These are phyloP conservation scores for Lepisosteus osseus DNA, from an alignment of 2,113 vertebrate species.

Conservation along the genomic window DNA sequence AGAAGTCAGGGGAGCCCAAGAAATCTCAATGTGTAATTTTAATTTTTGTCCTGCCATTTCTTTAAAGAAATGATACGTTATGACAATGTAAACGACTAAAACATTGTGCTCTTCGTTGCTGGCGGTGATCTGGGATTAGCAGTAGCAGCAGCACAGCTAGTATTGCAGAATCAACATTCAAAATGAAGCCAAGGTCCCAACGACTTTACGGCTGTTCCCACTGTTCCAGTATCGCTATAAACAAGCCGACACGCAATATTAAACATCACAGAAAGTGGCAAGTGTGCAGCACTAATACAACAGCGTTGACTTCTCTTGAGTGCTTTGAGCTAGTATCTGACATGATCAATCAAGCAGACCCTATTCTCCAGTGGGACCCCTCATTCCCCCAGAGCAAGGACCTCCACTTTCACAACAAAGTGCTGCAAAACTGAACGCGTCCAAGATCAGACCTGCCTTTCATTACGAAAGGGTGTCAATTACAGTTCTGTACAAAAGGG, in stretches of 20 bases:
- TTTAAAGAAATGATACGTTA: no score
- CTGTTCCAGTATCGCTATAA: not conserved
- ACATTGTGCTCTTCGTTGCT: no score
- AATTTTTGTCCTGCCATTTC: no score
- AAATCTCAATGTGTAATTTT: no score
- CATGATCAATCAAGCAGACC: not conserved
- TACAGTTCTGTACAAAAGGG: not conserved
- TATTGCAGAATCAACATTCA: no score
- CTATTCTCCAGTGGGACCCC: not conserved
- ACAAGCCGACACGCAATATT: not conserved
- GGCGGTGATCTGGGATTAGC: no score
- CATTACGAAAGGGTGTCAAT: not conserved
- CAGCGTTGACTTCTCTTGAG: not conserved
- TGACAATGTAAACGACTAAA: no score
- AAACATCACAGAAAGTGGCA: not conserved
- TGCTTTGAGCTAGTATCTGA: not conserved
- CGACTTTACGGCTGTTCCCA: not conserved
- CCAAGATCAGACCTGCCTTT: not conserved
- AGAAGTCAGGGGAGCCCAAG: no score
- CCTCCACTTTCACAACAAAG: not conserved
- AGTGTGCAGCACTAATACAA: not conserved
- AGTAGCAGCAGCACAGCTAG: no score
- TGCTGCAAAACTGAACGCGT: not conserved
- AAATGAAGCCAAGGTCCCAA: no score
- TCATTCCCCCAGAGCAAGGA: no score